Evolutionary conservation across 2,113 vertebrate species (phyloP).

Genomic region (Lycocorax pyrrhopterus): DNA sequence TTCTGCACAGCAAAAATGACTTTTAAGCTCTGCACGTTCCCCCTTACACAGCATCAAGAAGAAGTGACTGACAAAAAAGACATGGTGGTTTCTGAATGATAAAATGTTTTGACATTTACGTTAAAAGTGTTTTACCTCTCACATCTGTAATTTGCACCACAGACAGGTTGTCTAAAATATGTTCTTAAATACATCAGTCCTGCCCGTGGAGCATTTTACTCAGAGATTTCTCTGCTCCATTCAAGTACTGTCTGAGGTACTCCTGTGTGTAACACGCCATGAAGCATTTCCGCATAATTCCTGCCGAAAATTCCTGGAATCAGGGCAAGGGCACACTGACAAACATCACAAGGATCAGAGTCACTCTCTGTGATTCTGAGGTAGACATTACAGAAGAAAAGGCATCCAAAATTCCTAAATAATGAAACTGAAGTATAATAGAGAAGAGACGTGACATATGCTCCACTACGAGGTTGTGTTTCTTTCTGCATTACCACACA

Average conservation of each 20-base stretch:
- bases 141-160: constrained; percentile 7
- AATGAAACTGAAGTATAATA: neutral
- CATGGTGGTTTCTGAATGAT: neutral
- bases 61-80: neutral
- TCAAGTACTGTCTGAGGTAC: neutral
- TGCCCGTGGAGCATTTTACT: neutral
- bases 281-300: neutral
- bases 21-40: constrained; percentile 20
- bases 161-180: constrained; percentile 10
- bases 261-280: neutral
- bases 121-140: constrained; percentile 22
- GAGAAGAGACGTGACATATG: neutral
- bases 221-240: neutral
- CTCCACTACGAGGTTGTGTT: neutral
- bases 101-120: neutral
- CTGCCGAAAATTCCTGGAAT: neutral
- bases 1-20: constrained; percentile 25
- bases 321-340: neutral
- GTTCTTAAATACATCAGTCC: neutral
- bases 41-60: neutral
- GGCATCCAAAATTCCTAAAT: neutral
- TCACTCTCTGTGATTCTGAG: neutral
- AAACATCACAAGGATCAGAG: constrained; percentile 25
- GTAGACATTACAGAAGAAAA: neutral
- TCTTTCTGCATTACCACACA: neutral